Percentiles rank a stretch among this genome's conserved stretches.
phyloP scores from a whole-genome alignment of 2,113 vertebrate species.

The Seriola dumerili region DNA sequence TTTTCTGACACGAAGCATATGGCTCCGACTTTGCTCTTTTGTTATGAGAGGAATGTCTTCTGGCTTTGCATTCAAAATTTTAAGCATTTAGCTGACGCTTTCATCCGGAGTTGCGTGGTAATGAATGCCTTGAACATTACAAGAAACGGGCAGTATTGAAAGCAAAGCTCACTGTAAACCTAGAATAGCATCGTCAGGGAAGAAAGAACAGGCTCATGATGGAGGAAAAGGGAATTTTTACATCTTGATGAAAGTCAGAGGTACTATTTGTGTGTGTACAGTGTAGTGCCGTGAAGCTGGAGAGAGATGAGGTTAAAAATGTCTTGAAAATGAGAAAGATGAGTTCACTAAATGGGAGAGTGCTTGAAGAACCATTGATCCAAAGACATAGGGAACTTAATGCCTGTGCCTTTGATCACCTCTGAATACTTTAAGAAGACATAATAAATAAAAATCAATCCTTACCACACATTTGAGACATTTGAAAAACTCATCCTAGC shows the following conservation, averaged over 20 bases:
- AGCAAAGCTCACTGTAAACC: constrained; percentile 3
- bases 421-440: neutral
- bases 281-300: neutral
- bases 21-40: constrained; percentile 50
- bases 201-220: neutral
- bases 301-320: neutral
- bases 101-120: constrained; percentile 7
- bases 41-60: constrained; percentile 41
- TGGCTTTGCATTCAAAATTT: constrained; percentile 36
- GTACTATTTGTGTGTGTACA: neutral
- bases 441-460: no score
- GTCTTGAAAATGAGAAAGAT: neutral
- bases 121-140: constrained; percentile 6
- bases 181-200: neutral
- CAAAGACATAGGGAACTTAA: no score
- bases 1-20: constrained; percentile 58
- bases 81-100: constrained; percentile 28
- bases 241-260: neutral
- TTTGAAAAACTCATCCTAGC: no score
- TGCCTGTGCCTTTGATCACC: neutral
- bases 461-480: no score
- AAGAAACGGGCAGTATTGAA: neutral
- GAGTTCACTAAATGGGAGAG: no score
- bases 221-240: neutral
- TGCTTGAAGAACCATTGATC: no score